Percentiles rank a stretch among this genome's conserved stretches.
Conservation (phyloP, 2,113 vertebrate genomes). For the Mastomys natalensis region DNA sequence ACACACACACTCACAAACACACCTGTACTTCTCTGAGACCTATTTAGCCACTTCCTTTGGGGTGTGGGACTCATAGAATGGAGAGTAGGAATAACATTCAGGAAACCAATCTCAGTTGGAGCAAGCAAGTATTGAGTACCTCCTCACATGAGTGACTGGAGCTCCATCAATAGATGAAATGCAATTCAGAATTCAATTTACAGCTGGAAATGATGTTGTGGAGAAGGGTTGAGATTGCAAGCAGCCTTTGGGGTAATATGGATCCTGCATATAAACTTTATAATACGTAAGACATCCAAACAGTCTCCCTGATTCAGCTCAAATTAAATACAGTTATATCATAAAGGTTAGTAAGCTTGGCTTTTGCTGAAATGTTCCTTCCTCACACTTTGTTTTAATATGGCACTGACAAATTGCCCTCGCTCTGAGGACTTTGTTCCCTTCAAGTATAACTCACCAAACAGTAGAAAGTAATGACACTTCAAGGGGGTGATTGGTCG, state of each 20-base stretch:
- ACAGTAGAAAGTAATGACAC: conserved; percentile 6
- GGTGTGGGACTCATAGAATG: not conserved
- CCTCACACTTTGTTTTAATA: conserved; percentile 67
- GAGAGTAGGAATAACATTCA: not conserved
- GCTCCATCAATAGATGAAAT: not conserved
- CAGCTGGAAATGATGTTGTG: not conserved
- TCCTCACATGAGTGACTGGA: not conserved
- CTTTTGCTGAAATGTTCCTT: conserved; percentile 50
- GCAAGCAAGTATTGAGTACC: not conserved
- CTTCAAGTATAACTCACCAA: conserved; percentile 47
- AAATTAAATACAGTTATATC: conserved; percentile 72
- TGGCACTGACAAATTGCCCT: conserved; percentile 61
- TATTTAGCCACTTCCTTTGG: not conserved
- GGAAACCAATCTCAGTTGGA: not conserved
- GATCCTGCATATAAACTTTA: conserved; percentile 33
- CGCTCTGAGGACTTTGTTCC: conserved; percentile 44
- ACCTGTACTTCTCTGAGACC: not conserved
- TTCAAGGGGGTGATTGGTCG: conserved; percentile 50
- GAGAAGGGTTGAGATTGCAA: conserved; percentile 20
- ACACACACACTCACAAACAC: not conserved
- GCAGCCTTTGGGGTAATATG: conserved; percentile 61
- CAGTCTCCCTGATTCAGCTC: conserved; percentile 50
- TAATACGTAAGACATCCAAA: conserved; percentile 49
- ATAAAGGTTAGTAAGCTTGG: conserved; percentile 72
- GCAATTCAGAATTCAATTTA: conserved; percentile 61